These are phyloP conservation scores for Rhaphigaster nebulosa DNA, from an alignment of 2,888 invertebrate genomes.

Conservation along the genomic window DNA sequence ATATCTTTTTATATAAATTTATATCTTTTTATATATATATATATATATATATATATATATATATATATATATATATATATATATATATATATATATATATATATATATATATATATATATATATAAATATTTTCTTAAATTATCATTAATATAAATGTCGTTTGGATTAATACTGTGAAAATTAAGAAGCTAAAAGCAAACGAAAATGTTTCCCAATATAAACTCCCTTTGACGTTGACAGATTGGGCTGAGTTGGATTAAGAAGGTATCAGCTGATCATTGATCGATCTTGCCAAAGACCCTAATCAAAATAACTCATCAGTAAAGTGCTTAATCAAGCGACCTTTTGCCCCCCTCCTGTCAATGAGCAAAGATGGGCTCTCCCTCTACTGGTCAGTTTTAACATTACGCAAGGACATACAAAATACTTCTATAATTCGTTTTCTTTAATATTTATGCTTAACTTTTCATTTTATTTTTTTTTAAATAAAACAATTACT, in stretches of 20 bases:
- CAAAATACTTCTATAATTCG: neutral
- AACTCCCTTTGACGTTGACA: neutral
- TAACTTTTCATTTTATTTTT: neutral
- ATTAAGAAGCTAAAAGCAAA: neutral
- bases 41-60: too few relatives aligned
- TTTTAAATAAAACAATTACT: too few relatives aligned
- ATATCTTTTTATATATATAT: too few relatives aligned
- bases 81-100: too few relatives aligned
- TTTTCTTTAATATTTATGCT: neutral
- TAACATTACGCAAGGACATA: neutral
- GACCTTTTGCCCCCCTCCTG: neutral
- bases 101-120: too few relatives aligned
- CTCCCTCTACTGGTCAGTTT: neutral
- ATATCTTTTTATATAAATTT: too few relatives aligned
- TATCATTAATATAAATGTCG: too few relatives aligned
- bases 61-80: too few relatives aligned
- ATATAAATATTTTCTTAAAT: too few relatives aligned
- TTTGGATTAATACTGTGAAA: neutral
- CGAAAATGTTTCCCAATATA: neutral
- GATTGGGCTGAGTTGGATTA: neutral
- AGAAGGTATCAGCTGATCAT: neutral
- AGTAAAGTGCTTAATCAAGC: neutral
- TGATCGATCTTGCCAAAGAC: neutral
- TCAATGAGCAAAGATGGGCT: neutral
- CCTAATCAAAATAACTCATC: conserved; percentile 23